Base-by-base conservation (phyloP, 2,888 invertebrate genomes). In the Sminthurides aquaticus region DNA sequence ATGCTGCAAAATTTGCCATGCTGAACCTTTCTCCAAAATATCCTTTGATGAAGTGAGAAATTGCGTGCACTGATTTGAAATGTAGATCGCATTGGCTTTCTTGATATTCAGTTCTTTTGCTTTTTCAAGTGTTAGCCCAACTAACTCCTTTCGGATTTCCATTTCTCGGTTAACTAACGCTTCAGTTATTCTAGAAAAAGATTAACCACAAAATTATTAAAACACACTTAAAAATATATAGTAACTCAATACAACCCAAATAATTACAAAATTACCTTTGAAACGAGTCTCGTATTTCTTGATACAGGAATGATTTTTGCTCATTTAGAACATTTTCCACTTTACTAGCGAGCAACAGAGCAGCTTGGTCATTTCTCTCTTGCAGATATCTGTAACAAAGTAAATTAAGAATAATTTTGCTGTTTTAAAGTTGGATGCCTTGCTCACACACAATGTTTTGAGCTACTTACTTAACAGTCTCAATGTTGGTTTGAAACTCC, bases 81-180 rank as follows among this genome's bases (percentile, higher is more conserved):
- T 28, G 1, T 89, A 86, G 77, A 89, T 86, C 57, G 93, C 80
- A 57, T 91, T 91, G 61, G 87, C 84, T 78, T 90, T 89, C 79
- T 93, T 93, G 80, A 91, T 89, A 74, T 85, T 86, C 55, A 93
- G 81, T 54, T 91, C 90, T 77, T 87, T 88, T 2, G 67, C 64
- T 28, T 66, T 67, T 11, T 28, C 54, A 3, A 67, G n/a, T 1
- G 64, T 65, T 15, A 43, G 49, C 49, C 67, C 65, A 3, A 60
- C 64, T 2, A 67, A 52, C 43, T 68, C 65, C 27, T 62, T 61
- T 28, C 70, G 49, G 18, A 63, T 27, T 27, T 66, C 63, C 54
- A 66, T 61, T 56, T 70, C 70, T 3, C 65, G 29, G 28, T 65
- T 57, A n/a, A 70, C 56, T 24, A 70, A 56, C 3, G 64, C 61